Evolutionary conservation across 2,113 vertebrate species (phyloP).

Genomic region (Himantopus leucocephalus): DNA sequence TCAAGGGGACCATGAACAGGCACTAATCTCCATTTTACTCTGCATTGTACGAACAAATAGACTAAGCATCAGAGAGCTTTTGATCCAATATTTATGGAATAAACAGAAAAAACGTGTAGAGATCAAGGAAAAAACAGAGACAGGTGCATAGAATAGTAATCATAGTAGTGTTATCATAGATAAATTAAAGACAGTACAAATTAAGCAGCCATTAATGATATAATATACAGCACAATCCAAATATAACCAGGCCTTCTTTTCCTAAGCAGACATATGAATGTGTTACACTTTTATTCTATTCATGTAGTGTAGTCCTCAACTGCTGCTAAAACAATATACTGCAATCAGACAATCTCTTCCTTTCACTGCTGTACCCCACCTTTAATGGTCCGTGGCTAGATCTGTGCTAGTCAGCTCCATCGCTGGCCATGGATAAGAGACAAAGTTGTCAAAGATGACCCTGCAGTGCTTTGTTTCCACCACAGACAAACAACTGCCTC

Average conservation of each 20-base stretch:
- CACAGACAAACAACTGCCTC: neutral
- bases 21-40: neutral
- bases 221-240: neutral
- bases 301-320: neutral
- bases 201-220: neutral
- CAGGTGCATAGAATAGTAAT: neutral
- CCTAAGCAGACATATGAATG: neutral
- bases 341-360: neutral
- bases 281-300: neutral
- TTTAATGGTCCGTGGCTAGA: neutral
- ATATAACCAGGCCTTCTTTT: neutral
- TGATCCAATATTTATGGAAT: neutral
- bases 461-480: fast-evolving
- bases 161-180: fast-evolving
- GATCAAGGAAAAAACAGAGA: neutral
- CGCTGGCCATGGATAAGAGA: neutral
- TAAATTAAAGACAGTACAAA: neutral
- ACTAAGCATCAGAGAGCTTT: neutral
- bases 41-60: neutral
- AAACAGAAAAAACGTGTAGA: neutral
- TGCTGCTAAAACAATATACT: neutral
- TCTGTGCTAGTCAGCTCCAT: fast-evolving
- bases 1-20: neutral
- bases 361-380: neutral
- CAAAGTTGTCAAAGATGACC: neutral